phyloP scores from a whole-genome alignment of 30 jellyfish, hydroid and myxozoan species.

The Cassiopea xamachana region DNA sequence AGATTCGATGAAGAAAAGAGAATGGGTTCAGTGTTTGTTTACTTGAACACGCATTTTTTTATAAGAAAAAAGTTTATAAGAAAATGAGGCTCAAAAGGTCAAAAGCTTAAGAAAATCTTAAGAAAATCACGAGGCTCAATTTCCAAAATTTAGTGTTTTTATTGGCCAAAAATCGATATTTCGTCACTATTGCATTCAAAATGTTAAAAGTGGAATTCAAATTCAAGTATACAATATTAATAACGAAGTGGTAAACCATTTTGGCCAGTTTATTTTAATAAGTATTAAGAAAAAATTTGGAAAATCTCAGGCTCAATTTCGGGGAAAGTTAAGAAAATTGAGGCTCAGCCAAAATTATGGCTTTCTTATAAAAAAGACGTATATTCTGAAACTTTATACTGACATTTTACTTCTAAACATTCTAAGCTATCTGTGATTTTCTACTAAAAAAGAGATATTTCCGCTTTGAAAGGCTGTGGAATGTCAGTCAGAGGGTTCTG shows the following conservation, averaged over 20 bases:
- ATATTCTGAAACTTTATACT: background rate
- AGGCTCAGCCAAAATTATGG: background rate
- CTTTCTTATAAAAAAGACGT: background rate
- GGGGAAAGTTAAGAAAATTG: background rate
- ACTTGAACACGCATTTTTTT: background rate
- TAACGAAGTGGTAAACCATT: too few species aligned
- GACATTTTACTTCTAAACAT: background rate
- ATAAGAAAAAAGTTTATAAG: background rate
- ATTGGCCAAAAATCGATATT: background rate
- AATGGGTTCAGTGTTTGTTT: background rate
- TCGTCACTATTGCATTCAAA: background rate
- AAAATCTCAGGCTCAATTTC: background rate
- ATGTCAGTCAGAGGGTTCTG: too few species aligned
- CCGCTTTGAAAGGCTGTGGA: too few species aligned
- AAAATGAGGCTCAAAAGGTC: background rate
- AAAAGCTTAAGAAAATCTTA: too few species aligned
- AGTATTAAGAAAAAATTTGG: background rate
- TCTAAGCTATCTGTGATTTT: background rate
- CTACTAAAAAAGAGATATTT: background rate
- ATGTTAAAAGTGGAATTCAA: background rate
- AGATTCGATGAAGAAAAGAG: background rate
- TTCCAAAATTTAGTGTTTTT: background rate
- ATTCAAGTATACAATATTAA: background rate
- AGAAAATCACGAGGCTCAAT: background rate
- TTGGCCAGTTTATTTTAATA: too few species aligned